Evolutionary conservation across 2,113 vertebrate species (phyloP).

Genomic region (Vimba vimba): DNA sequence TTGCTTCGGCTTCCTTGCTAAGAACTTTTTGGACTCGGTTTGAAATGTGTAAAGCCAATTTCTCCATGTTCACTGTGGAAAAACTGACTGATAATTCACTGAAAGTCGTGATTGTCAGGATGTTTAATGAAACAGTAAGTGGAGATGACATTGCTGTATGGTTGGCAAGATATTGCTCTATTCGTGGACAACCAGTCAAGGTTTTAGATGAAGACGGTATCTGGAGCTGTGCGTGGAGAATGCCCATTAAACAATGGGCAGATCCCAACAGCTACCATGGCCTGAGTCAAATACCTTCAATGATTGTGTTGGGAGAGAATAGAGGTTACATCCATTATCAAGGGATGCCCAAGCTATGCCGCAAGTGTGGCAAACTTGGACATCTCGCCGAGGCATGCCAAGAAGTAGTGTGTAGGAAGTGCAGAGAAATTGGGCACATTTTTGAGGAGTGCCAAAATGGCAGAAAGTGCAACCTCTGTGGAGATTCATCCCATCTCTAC

Average conservation of each 20-base stretch:
- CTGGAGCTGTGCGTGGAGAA: neutral
- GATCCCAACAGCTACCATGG: constrained; percentile 3
- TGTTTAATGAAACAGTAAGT: constrained; percentile 44
- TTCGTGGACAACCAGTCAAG: neutral
- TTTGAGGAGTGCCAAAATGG: neutral
- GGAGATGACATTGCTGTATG: constrained; percentile 12
- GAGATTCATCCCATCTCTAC: neutral
- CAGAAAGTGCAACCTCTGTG: neutral
- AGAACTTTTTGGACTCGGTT: neutral
- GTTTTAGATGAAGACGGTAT: constrained; percentile 22
- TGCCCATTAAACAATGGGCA: constrained; percentile 35
- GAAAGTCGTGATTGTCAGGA: constrained; percentile 24
- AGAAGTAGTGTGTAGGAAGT: neutral
- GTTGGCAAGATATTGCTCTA: constrained; percentile 40
- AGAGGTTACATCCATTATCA: constrained; percentile 35
- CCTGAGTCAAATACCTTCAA: constrained; percentile 9
- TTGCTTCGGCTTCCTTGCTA: neutral
- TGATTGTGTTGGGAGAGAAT: constrained; percentile 43
- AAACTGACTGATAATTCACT: neutral
- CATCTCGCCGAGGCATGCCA: too few species aligned
- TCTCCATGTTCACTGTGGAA: neutral
- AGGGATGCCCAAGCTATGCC: constrained; percentile 29
- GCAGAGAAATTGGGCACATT: neutral
- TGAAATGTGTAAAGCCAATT: neutral
- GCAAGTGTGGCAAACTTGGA: neutral